Base-by-base conservation (phyloP, 2,113 vertebrate species). In the Halcyon senegalensis region DNA sequence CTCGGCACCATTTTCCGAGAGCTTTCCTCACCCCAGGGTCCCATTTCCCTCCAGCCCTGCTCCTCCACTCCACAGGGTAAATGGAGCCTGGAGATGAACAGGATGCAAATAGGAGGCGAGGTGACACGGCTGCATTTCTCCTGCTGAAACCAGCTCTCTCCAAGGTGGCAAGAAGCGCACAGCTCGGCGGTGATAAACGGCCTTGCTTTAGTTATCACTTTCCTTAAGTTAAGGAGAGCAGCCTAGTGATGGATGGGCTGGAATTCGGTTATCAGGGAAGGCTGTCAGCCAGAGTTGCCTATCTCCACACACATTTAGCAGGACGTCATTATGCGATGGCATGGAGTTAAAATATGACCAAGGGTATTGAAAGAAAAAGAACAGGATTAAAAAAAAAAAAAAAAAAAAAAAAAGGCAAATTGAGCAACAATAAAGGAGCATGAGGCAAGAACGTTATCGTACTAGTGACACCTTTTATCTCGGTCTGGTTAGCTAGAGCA, bases 381-480 rank as follows among this genome's bases (percentile, higher is more conserved):
- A 96, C 91, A 92, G 93, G 97, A 97, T 97, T 98, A 95, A 93
- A 95, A 96, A 85, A 93, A 94, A 90, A 96, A 86, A 90, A 93
- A 92, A 90, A 79, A 85, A 62, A 70, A 86, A 80, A 92, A 95
- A 77, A 62, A 80, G 96, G 96, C 97, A 98, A 98, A 98, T 97
- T 97, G 98, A 98, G 97, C 97, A 98, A 98, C 98, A 98, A 98
- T 98, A 97, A 98, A 97, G 95, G 96, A 90, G 97, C 94, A 87
- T 16, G 83, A 97, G 96, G 96, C 97, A 90, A 97, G 97, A 97
- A 97, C 35, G 96, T 98, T 98, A 98, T 98, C 98, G 70, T 96
- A 90, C 96, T 94, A 63, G 93, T 98, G 98, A 98, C 98, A 98
- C 98, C 98, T 98, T 98, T 98, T 98, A 98, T 98, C 98, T 98